These are phyloP conservation scores for Rhincodon typus DNA, from an alignment of 2,797 vertebrate genomes.

Conservation along the genomic window DNA sequence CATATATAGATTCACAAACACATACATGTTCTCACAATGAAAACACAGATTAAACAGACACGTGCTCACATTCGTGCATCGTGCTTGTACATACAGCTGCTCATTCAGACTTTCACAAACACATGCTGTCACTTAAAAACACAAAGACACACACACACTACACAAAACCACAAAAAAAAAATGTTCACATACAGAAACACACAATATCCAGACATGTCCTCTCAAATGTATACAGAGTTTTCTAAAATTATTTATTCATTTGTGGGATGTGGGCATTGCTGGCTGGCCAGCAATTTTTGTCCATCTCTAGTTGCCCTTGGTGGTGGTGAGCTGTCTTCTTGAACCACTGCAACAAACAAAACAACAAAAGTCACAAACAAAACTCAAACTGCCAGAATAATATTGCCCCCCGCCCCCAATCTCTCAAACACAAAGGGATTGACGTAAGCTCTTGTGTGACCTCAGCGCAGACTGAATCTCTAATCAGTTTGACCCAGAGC, in stretches of 20 bases:
- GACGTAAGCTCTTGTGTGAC: not conserved
- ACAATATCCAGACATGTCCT: not conserved
- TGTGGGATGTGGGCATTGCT: too few relatives aligned
- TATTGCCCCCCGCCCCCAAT: too few relatives aligned
- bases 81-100: not conserved
- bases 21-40: too few relatives aligned
- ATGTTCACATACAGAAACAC: not conserved
- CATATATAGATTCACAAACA: not conserved
- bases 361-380: not conserved
- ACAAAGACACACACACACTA: not conserved
- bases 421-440: not conserved
- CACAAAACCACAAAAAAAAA: not conserved
- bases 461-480: not conserved
- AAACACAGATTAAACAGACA: not conserved
- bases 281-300: too few relatives aligned
- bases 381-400: not conserved
- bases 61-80: too few relatives aligned
- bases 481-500: too few relatives aligned
- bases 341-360: too few relatives aligned
- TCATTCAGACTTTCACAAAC: too few relatives aligned
- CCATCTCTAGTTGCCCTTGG: too few relatives aligned
- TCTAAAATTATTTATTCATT: too few relatives aligned
- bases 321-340: too few relatives aligned
- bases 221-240: not conserved
- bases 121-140: too few relatives aligned